Conservation (phyloP, 2,888 invertebrate species). For the Zygothrica quintamaculata region DNA sequence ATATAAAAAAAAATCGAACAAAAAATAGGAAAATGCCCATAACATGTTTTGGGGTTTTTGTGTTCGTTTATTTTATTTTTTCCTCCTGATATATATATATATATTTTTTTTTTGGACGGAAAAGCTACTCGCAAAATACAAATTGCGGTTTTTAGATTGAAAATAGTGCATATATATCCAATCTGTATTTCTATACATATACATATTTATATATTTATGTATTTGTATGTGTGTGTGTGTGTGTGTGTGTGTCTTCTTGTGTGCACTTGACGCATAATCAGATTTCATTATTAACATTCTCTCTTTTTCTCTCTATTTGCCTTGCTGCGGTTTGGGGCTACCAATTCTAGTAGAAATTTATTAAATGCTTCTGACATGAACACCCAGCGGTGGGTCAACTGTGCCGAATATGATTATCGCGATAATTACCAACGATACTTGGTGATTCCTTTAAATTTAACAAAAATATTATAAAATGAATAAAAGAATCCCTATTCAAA, state of each 20-base stretch:
- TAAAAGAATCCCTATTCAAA: too few relatives aligned
- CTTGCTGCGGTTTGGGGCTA: conserved; percentile 41
- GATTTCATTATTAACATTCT: conserved; percentile 67
- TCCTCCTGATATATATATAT: too few relatives aligned
- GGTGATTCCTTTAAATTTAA: too few relatives aligned
- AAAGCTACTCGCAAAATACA: conserved; percentile 44
- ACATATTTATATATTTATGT: conserved; percentile 9
- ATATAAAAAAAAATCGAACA: background rate
- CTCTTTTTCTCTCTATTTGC: conserved; percentile 33
- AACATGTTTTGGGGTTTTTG: background rate
- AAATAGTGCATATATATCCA: conserved; percentile 37
- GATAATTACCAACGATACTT: too few relatives aligned
- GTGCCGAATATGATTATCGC: too few relatives aligned
- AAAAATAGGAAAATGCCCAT: background rate
- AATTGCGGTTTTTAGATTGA: conserved; percentile 74
- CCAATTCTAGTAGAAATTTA: conserved; percentile 26
- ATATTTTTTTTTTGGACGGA: too few relatives aligned
- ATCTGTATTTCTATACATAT: conserved; percentile 1
- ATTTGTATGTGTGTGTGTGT: conserved; percentile 16
- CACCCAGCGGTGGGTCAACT: conserved; percentile 1
- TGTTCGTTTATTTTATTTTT: background rate
- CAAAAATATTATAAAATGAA: too few relatives aligned
- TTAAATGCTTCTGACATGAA: conserved; percentile 34
- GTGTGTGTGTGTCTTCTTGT: conserved; percentile 19
- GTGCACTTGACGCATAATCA: conserved; percentile 68